A percentile compares a stretch with the other conserved stretches of the same genome.
phyloP scores from a whole-genome alignment of 1,140 invertebrate species.

The Drosophila ananassae region DNA sequence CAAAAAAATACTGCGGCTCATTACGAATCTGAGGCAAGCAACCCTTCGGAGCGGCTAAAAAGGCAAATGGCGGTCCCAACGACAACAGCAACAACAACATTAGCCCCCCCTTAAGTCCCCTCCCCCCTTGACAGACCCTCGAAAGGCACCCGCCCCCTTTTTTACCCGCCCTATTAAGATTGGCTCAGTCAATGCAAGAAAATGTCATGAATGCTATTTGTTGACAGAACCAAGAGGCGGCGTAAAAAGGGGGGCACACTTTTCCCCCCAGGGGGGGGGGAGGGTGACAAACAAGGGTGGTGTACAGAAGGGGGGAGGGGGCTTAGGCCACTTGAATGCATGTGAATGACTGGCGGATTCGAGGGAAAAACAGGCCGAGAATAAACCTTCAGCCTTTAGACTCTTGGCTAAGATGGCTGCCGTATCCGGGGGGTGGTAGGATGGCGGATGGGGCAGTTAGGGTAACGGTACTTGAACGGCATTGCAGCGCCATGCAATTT shows the following conservation, averaged over 20 bases:
- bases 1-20: slow-evolving; percentile 21
- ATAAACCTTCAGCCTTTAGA: slow-evolving; percentile 30
- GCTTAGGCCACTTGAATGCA: slow-evolving; percentile 64
- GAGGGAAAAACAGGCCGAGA: slow-evolving; percentile 2
- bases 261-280: neutral
- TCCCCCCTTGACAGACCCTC: neutral
- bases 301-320: neutral
- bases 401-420: slow-evolving; percentile 73
- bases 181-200: slow-evolving; percentile 74
- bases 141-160: no score
- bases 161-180: slow-evolving; percentile 12
- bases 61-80: slow-evolving; percentile 58
- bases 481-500: slow-evolving; percentile 80
- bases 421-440: no score
- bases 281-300: neutral
- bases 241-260: neutral
- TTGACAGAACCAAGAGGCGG: slow-evolving; percentile 26
- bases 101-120: neutral
- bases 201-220: slow-evolving; percentile 80
- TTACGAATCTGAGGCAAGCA: slow-evolving; percentile 46
- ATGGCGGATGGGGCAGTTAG: neutral
- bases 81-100: slow-evolving; percentile 61
- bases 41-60: slow-evolving; percentile 59
- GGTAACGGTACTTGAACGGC: slow-evolving; percentile 59
- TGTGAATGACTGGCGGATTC: slow-evolving; percentile 67